Evolutionary conservation across 2,113 vertebrate genomes (phyloP).

Genomic region (Alosa alosa): DNA sequence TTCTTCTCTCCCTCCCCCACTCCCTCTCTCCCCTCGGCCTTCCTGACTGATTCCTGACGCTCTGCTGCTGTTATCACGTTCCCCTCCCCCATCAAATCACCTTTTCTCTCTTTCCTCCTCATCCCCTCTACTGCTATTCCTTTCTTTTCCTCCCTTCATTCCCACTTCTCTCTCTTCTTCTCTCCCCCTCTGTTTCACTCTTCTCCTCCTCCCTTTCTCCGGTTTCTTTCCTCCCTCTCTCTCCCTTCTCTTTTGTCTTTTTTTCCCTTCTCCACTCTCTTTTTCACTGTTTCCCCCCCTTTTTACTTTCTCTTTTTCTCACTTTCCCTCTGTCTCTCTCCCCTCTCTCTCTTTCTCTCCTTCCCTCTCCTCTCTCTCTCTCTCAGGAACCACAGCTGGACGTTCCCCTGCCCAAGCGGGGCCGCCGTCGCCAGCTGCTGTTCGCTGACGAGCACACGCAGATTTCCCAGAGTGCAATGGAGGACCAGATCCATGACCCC

Average conservation of each 20-base stretch:
- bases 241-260: neutral
- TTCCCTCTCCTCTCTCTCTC: neutral
- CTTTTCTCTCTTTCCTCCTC: neutral
- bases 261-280: neutral
- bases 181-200: neutral
- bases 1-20: neutral
- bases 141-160: neutral
- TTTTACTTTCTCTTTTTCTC: neutral
- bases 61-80: neutral
- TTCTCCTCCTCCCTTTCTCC: neutral
- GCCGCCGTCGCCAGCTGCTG: slow-evolving; percentile 63
- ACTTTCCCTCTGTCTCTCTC: neutral
- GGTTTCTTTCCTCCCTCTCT: neutral
- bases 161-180: neutral
- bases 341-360: neutral
- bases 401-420: slow-evolving; percentile 26
- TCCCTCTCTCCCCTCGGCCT: neutral
- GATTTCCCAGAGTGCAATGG: slow-evolving; percentile 68
- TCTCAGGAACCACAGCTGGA: slow-evolving; percentile 26
- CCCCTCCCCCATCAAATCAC: neutral
- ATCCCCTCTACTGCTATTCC: neutral
- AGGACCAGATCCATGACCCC: slow-evolving; percentile 63
- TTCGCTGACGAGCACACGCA: slow-evolving; percentile 76
- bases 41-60: neutral
- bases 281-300: neutral